A percentile compares a stretch with the other conserved stretches of the same genome.
Evolutionary conservation across 2,113 vertebrate species (phyloP).

Genomic region (Platycercus adscitus): DNA sequence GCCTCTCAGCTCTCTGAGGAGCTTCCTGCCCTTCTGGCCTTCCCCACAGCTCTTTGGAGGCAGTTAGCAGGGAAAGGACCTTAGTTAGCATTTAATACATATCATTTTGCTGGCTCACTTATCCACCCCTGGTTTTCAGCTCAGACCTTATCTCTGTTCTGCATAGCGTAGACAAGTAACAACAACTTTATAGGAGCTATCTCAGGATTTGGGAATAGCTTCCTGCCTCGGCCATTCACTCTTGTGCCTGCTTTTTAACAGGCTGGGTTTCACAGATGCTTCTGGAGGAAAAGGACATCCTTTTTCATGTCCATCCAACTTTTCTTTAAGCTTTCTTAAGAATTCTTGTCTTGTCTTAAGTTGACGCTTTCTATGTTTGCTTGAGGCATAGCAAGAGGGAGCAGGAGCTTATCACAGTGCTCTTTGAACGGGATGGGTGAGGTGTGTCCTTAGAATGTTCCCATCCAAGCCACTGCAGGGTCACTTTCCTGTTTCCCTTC

Average conservation of each 20-base stretch:
- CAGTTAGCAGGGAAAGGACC: background rate
- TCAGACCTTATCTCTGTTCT: background rate
- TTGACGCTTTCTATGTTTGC: background rate
- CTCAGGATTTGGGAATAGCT: background rate
- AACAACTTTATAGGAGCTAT: background rate
- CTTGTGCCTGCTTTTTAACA: background rate
- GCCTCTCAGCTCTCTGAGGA: fast-evolving
- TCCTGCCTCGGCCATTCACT: background rate
- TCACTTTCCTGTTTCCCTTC: background rate
- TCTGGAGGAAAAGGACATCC: background rate
- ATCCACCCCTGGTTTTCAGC: fast-evolving
- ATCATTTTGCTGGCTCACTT: background rate
- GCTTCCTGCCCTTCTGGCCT: background rate
- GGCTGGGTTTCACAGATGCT: background rate
- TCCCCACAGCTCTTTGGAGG: background rate
- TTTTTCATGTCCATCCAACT: background rate
- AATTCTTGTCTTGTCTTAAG: background rate
- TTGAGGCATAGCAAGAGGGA: fast-evolving
- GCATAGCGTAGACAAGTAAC: background rate
- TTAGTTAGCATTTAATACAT: background rate
- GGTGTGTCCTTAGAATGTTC: background rate
- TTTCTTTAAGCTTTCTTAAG: background rate
- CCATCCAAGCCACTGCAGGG: fast-evolving
- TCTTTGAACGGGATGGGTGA: background rate
- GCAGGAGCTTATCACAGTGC: background rate